Evolutionary conservation across 2,797 vertebrate species (phyloP), one percentile per base, ranked within the genome.

Genomic region (Pelodytes ibericus): DNA sequence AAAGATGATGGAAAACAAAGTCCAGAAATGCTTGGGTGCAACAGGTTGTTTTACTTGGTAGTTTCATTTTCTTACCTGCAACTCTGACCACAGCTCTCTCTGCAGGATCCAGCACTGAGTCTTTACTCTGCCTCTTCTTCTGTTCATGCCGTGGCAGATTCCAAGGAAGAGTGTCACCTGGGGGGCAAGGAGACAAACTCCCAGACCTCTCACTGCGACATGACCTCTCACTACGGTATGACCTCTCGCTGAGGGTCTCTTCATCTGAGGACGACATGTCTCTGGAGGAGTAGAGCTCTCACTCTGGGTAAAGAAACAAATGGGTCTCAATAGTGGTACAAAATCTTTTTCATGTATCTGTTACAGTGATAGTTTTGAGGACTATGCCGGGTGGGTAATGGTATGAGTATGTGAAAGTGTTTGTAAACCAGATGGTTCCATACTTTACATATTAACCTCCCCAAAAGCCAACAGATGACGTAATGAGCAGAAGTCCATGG

Each of bases 231-330:
- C 96, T 98, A 15, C 95, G 94, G 77, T 95, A 95, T 0, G 96
- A 97, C n/a, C 93, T 88, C 87, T 98, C 97, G 0, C 96, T 98
- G 75, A 98, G 93, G 66, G 95, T 98, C 81, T 99, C 97, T 82
- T 98, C 96, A 0, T 98, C 96, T 0, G 97, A 98, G 62, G 96
- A 98, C 88, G 97, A 97, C 97, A 99, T 99, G 76, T 86, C 82
- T 77, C 80, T 75, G 8, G 79, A 33, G 39, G 80, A 58, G 81
- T 78, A 60, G 18, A 74, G 80, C 0, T 24, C 25, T 74, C 58
- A 57, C 63, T 56, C 71, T 79, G 44, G n/a, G 20, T 10, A 63
- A 1, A 68, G 9, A 69, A 29, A 60, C 1, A 73, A 53, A 61
- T 13, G 26, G 49, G 49, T 53, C 16, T 53, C 49, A 53, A 44